These are phyloP conservation scores for Lycia hirtaria DNA, from an alignment of 2,888 invertebrate species.

Conservation along the genomic window DNA sequence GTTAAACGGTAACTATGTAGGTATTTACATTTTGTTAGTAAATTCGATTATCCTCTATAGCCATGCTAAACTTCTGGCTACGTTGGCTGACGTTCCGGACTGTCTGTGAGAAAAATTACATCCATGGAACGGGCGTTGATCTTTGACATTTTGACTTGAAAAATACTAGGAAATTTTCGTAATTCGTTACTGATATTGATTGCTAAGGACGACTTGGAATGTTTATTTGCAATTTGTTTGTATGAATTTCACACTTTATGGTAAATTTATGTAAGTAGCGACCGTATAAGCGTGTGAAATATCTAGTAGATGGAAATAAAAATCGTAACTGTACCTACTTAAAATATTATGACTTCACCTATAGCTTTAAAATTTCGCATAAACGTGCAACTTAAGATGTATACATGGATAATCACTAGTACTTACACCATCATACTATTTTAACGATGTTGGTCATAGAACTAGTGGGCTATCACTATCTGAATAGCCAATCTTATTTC, in stretches of 20 bases:
- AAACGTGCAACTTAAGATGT: no score
- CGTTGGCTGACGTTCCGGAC: slow-evolving; percentile 7
- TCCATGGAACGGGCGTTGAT: slow-evolving; percentile 19
- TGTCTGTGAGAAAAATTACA: slow-evolving; percentile 14
- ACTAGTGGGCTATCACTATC: no score
- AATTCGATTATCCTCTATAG: slow-evolving; percentile 3
- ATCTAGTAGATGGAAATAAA: no score
- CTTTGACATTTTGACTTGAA: slow-evolving; percentile 22
- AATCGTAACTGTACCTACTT: no score
- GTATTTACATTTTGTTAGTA: neutral
- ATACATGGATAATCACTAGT: no score
- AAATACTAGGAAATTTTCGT: slow-evolving; percentile 19
- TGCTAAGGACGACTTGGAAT: neutral
- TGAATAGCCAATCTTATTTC: no score
- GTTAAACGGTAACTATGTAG: neutral
- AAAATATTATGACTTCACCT: no score
- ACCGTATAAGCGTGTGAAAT: no score
- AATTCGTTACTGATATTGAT: slow-evolving; percentile 21
- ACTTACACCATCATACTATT: no score
- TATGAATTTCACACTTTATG: neutral
- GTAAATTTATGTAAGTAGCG: neutral
- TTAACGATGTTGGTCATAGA: no score
- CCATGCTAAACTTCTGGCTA: neutral
- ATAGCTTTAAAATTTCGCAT: no score
- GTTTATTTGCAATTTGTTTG: neutral